Percentiles rank a stretch among this genome's conserved stretches.
Conservation (phyloP, 2,888 invertebrate genomes). For the Shargacucullia verbasci region DNA sequence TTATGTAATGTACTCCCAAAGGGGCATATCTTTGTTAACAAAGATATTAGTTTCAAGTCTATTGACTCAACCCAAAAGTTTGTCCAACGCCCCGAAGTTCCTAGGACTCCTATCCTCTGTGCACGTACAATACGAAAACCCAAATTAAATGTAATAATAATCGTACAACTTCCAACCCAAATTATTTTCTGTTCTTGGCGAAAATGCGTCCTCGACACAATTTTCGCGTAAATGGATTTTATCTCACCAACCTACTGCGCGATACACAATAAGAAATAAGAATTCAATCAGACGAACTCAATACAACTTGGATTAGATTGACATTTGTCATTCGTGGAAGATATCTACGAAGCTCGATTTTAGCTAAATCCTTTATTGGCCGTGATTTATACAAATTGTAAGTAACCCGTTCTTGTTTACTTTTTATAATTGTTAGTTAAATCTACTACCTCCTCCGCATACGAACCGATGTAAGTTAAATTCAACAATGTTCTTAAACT, state of each 20-base stretch:
- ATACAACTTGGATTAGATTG: slow-evolving; percentile 30
- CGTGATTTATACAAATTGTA: background rate
- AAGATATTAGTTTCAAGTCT: slow-evolving; percentile 46
- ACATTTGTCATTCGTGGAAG: slow-evolving; percentile 26
- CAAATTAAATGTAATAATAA: slow-evolving; percentile 15
- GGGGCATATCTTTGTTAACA: slow-evolving; percentile 36
- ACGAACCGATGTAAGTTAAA: background rate
- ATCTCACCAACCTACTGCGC: slow-evolving; percentile 23
- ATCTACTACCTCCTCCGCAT: background rate
- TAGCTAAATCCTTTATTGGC: slow-evolving; percentile 6
- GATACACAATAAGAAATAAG: slow-evolving; percentile 27
- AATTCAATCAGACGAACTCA: slow-evolving; percentile 28
- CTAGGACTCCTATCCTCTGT: slow-evolving; percentile 22
- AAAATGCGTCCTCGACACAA: slow-evolving; percentile 25
- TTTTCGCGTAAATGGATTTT: slow-evolving; percentile 34
- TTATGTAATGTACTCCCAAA: slow-evolving; percentile 31
- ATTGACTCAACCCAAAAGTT: slow-evolving; percentile 43
- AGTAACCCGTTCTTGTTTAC: background rate
- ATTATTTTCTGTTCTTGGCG: slow-evolving; percentile 18
- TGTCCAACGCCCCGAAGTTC: slow-evolving; percentile 27
- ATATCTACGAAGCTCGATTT: slow-evolving; percentile 19
- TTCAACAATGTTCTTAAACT: background rate
- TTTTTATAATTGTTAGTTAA: background rate
- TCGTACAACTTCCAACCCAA: slow-evolving; percentile 11
- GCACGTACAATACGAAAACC: slow-evolving; percentile 7